These are phyloP conservation scores for Phalacrocorax pelagicus DNA, from an alignment of 2,113 vertebrate genomes.

Conservation along the genomic window DNA sequence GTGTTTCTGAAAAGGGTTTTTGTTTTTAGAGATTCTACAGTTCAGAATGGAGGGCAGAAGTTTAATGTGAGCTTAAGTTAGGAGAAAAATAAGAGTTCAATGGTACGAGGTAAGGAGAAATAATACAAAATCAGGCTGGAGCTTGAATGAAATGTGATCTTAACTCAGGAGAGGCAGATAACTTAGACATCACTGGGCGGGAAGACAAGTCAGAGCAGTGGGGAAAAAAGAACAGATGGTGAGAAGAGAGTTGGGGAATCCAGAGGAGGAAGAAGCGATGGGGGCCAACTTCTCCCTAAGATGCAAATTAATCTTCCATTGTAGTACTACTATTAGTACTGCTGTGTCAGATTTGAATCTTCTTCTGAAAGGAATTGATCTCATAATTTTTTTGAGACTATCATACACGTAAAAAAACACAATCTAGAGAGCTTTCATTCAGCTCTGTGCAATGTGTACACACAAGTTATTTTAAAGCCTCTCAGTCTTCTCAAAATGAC, in stretches of 20 bases:
- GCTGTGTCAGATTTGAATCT: background rate
- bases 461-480: conserved; percentile 33
- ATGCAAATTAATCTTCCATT: conserved; percentile 9
- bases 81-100: background rate
- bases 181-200: conserved; percentile 24
- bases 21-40: background rate
- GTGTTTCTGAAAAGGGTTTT: background rate
- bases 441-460: background rate
- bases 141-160: background rate
- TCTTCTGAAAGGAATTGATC: background rate
- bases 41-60: background rate
- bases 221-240: conserved; percentile 36
- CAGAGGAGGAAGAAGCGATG: conserved; percentile 3
- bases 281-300: conserved; percentile 30
- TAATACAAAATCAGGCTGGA: background rate
- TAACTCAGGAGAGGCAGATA: background rate
- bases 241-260: conserved; percentile 1
- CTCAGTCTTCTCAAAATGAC: conserved; percentile 31
- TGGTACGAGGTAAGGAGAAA: background rate
- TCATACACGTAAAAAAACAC: background rate
- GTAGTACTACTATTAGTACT: background rate
- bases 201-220: conserved; percentile 42
- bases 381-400: background rate
- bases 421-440: background rate
- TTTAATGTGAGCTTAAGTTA: background rate